phyloP scores from a whole-genome alignment of 2,113 vertebrate species.

The Notechis scutatus region DNA sequence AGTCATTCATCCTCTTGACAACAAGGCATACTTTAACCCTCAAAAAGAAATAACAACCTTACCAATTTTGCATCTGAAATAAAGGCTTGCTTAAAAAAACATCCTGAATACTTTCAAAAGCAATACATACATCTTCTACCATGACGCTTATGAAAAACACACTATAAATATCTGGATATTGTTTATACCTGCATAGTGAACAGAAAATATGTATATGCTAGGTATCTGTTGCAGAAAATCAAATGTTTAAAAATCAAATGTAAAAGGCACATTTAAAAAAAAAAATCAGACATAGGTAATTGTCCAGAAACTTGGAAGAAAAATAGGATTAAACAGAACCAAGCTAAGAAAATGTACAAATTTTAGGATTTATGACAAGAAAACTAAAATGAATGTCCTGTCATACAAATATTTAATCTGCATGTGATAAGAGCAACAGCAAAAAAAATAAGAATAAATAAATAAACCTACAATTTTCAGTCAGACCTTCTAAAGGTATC shows the following conservation, averaged over 20 bases:
- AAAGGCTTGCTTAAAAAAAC: background rate
- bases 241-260: background rate
- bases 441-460: background rate
- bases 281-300: background rate
- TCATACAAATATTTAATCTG: background rate
- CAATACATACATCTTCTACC: background rate
- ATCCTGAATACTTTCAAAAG: background rate
- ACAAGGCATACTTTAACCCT: slow-evolving; percentile 51
- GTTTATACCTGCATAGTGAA: background rate
- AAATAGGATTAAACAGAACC: background rate
- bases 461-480: background rate
- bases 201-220: background rate
- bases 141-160: background rate
- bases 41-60: slow-evolving; percentile 37
- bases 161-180: background rate
- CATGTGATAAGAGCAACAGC: background rate
- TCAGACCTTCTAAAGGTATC: background rate
- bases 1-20: slow-evolving; percentile 66
- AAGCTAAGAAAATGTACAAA: background rate
- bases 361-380: background rate
- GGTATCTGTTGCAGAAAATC: background rate
- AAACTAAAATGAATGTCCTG: background rate
- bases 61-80: slow-evolving; percentile 25
- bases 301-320: background rate
- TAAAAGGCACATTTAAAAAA: background rate